Conservation (phyloP, 2,888 invertebrate species). For the Plutella xylostella region DNA sequence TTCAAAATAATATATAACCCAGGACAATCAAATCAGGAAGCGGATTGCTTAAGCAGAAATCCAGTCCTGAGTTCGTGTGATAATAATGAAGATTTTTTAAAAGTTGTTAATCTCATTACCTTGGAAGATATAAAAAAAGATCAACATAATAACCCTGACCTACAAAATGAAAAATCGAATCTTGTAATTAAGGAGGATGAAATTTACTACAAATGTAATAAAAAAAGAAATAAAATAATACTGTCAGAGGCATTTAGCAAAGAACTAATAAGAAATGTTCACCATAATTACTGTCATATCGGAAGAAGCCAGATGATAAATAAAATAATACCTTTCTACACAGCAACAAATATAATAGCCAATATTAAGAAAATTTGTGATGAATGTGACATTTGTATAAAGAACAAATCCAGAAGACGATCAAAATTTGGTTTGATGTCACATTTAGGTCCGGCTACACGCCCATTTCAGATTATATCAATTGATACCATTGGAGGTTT, state of each 20-base stretch:
- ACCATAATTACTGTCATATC: constrained; percentile 19
- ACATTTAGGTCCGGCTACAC: constrained; percentile 19
- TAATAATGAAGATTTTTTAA: constrained; percentile 2
- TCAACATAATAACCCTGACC: constrained; percentile 6
- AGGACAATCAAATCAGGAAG: constrained; percentile 5
- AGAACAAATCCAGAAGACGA: constrained; percentile 19
- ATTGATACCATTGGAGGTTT: constrained; percentile 22
- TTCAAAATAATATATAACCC: constrained; percentile 4
- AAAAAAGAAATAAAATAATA: constrained; percentile 16
- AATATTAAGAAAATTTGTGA: constrained; percentile 16
- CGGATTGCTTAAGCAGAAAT: constrained; percentile 6
- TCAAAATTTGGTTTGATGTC: constrained; percentile 21
- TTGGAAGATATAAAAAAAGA: constrained; percentile 9
- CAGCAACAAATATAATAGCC: constrained; percentile 16
- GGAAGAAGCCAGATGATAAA: constrained; percentile 14
- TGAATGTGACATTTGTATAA: constrained; percentile 10
- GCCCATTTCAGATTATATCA: constrained; percentile 20
- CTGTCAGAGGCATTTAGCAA: constrained; percentile 21
- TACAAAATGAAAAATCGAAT: constrained; percentile 10
- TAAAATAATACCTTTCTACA: constrained; percentile 18
- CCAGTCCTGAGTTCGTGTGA: constrained; percentile 2
- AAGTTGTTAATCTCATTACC: constrained; percentile 10
- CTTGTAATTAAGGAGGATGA: neutral
- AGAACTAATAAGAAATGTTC: constrained; percentile 17
- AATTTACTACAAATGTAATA: constrained; percentile 4